Evolutionary conservation across 1,140 invertebrate genomes (phyloP).

Genomic region (Drosophila lowei): DNA sequence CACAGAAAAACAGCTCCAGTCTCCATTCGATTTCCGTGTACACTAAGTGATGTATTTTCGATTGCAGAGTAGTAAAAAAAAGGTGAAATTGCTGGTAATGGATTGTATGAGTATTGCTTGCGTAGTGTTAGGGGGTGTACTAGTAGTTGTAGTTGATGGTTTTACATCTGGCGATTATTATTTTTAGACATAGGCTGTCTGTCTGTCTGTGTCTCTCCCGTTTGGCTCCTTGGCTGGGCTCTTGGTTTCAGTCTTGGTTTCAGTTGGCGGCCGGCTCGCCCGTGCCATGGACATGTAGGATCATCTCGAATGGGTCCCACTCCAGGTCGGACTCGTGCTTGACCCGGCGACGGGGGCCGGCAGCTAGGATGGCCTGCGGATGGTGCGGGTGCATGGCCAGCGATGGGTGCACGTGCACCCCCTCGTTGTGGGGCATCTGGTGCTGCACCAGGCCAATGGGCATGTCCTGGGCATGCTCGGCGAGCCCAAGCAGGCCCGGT

Average conservation of each 20-base stretch:
- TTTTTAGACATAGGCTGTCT: constrained; percentile 34
- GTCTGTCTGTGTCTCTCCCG: constrained; percentile 22
- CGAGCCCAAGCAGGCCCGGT: constrained; percentile 36
- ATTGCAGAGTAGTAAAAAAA: constrained; percentile 30
- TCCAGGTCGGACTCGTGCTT: constrained; percentile 76
- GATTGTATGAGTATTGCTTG: constrained; percentile 15
- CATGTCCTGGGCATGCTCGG: constrained; percentile 72
- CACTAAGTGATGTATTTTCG: constrained; percentile 50
- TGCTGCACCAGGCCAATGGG: constrained; percentile 68
- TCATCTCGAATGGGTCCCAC: constrained; percentile 82
- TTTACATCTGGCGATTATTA: constrained; percentile 62
- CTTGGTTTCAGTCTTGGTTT: constrained; percentile 68
- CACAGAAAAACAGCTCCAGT: too few species aligned
- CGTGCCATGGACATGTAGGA: constrained; percentile 73
- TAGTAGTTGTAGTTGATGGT: constrained; percentile 8
- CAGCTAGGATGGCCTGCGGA: constrained; percentile 8
- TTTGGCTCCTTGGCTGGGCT: constrained; percentile 7
- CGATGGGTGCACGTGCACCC: constrained; percentile 23
- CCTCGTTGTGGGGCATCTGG: constrained; percentile 38
- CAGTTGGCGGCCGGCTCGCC: constrained; percentile 72
- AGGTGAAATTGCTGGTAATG: constrained; percentile 38
- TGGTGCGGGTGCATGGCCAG: constrained; percentile 52
- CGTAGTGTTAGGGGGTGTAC: constrained; percentile 4
- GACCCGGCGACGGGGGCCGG: constrained; percentile 44
- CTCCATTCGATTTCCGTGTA: background rate